Base-by-base conservation (phyloP, 2,797 vertebrate species). In the Hydrophis major region DNA sequence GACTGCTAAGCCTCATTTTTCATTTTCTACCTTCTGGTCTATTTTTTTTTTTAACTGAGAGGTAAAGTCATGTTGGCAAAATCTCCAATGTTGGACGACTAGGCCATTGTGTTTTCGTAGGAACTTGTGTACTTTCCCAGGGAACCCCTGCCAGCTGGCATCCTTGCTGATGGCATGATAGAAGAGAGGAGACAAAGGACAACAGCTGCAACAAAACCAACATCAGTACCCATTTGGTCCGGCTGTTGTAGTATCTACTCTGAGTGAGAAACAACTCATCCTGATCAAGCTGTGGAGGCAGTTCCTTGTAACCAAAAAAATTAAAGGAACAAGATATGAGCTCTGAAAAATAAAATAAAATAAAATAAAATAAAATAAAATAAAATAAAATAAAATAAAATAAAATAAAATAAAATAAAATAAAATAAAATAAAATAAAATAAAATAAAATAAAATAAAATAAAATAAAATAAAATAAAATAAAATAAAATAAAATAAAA, bases 151-250 rank as follows among this genome's bases (percentile, higher is more conserved):
- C 91, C 93, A 92, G 42, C 37, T 91, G 93, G 92, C 92, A 69
- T 61, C 69, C 37, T 91, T n/a, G 12, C 12, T 53, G 14, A 59
- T 94, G 93, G 86, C 93, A 69, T 2, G 59, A 91, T 69, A 90
- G 86, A 86, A 89, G 89, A 91, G 63, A 91, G 86, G 57, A 88
- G 66, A 94, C 93, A 89, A 92, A 89, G 69, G 87, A 59, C 90
- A 92, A 94, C 93, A 94, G 93, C 93, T 94, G 92, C 93, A 91
- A 86, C 69, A 91, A 91, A 93, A 89, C 78, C 59, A 89, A 59
- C 74, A 86, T 63, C 63, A 37, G 57, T 69, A 83, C 22, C 87
- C 32, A 74, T 94, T 92, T 74, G 20, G 66, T 28, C 12, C 10
- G 60, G 59, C 59, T 60, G 89, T 25, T 32, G 47, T 56, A 57